phyloP scores from a whole-genome alignment of 2,888 invertebrate species.

The Pristionchus mayeri region DNA sequence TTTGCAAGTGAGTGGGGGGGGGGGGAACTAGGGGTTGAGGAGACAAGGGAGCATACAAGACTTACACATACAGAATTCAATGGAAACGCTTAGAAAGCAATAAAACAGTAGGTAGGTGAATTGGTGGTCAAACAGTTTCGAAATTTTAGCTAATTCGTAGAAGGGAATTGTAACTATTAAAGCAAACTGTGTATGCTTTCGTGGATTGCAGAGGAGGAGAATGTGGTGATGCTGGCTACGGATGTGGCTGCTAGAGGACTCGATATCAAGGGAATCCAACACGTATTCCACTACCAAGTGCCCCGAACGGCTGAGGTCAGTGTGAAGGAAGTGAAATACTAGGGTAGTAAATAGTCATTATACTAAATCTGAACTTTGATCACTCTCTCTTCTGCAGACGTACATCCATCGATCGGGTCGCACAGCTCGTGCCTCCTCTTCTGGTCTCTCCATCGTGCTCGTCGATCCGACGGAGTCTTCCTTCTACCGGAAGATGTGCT shows the following conservation, averaged over 20 bases:
- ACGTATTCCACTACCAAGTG: conserved; percentile 96
- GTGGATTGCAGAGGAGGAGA: conserved; percentile 77
- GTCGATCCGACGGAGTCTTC: conserved; percentile 90
- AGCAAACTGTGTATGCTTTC: not conserved
- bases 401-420: conserved; percentile 97
- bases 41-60: too few relatives aligned
- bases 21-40: conserved; percentile 82
- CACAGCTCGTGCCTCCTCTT: conserved; percentile 90
- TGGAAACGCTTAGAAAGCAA: too few relatives aligned
- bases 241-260: conserved; percentile 98
- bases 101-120: too few relatives aligned
- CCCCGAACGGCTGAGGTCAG: conserved; percentile 90
- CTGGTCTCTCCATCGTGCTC: conserved; percentile 91
- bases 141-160: too few relatives aligned
- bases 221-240: conserved; percentile 88
- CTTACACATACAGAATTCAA: too few relatives aligned
- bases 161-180: not conserved
- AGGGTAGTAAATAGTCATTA: not conserved
- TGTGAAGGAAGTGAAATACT: conserved; percentile 47
- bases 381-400: conserved; percentile 80
- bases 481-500: conserved; percentile 85
- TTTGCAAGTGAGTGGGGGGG: conserved; percentile 78
- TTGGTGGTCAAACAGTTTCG: not conserved
- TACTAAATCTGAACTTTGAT: not conserved
- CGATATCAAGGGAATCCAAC: conserved; percentile 92